phyloP scores from a whole-genome alignment of 2,888 invertebrate genomes.

The Smittia aterrima region DNA sequence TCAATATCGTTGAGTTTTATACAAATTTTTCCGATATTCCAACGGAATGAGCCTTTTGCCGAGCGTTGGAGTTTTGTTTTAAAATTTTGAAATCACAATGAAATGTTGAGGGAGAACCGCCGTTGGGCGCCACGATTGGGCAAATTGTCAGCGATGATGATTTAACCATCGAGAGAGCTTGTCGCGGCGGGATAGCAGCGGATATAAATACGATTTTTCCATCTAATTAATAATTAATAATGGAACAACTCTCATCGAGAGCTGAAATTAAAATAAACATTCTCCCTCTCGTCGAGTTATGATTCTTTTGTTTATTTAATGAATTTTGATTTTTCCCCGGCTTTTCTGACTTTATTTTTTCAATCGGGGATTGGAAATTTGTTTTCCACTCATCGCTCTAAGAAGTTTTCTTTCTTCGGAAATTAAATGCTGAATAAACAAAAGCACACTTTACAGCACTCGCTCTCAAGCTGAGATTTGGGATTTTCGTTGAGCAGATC shows the following conservation, averaged over 20 bases:
- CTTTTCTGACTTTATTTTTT: neutral
- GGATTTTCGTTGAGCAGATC: neutral
- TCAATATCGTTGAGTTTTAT: neutral
- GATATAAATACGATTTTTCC: neutral
- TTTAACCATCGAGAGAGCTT: neutral
- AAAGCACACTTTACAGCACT: conserved; percentile 25
- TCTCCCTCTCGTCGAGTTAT: neutral
- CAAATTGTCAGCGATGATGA: no score
- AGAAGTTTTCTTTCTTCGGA: neutral
- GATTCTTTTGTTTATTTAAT: neutral
- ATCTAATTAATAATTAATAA: conserved; percentile 35
- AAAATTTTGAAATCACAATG: neutral
- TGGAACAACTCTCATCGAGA: conserved; percentile 5
- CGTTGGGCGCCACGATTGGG: no score
- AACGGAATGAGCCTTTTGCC: neutral
- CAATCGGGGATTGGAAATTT: neutral
- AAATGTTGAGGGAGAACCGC: no score
- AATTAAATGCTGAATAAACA: conserved; percentile 27
- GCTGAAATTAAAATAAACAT: conserved; percentile 26
- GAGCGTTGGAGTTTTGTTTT: neutral
- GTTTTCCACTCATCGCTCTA: neutral
- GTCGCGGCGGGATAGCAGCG: conserved; percentile 32
- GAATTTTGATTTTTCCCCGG: neutral
- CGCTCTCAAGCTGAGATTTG: conserved; percentile 31
- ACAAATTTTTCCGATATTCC: neutral